Conservation (phyloP, 92 coral and sea anemone genomes). For the Nematostella vectensis region DNA sequence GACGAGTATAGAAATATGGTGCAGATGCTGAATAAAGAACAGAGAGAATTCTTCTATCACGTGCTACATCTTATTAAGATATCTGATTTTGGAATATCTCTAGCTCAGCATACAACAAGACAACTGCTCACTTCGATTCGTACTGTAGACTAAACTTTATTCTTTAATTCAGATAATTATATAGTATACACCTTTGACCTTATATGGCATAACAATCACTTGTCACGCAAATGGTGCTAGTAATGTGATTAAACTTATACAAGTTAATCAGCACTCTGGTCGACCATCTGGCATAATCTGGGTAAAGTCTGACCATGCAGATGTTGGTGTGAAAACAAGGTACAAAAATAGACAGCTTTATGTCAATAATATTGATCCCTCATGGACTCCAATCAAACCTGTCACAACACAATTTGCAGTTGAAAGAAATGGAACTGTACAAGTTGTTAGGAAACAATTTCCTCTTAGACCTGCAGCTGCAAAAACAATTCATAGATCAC, state of each 20-base stretch:
- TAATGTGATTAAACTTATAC: constrained; percentile 20
- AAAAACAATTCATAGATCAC: no score
- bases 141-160: no score
- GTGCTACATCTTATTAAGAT: constrained; percentile 49
- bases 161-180: no score
- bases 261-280: constrained; percentile 3
- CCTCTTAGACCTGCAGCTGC: constrained; percentile 57
- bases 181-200: no score
- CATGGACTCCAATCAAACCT: constrained; percentile 71
- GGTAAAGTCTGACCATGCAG: constrained; percentile 16
- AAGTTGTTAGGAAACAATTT: constrained; percentile 65
- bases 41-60: constrained; percentile 53
- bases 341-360: constrained; percentile 10
- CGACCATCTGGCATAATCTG: constrained; percentile 18
- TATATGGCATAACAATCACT: no score
- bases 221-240: constrained; percentile 25
- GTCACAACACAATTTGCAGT: constrained; percentile 61
- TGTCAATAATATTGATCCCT: constrained; percentile 30
- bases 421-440: constrained; percentile 44
- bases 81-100: no score
- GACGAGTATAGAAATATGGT: constrained; percentile 50
- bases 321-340: constrained; percentile 21
- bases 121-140: no score
- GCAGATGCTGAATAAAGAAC: constrained; percentile 42
- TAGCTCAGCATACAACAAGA: no score